Base-by-base conservation (phyloP, 2,113 vertebrate genomes). In the Nicator chloris region DNA sequence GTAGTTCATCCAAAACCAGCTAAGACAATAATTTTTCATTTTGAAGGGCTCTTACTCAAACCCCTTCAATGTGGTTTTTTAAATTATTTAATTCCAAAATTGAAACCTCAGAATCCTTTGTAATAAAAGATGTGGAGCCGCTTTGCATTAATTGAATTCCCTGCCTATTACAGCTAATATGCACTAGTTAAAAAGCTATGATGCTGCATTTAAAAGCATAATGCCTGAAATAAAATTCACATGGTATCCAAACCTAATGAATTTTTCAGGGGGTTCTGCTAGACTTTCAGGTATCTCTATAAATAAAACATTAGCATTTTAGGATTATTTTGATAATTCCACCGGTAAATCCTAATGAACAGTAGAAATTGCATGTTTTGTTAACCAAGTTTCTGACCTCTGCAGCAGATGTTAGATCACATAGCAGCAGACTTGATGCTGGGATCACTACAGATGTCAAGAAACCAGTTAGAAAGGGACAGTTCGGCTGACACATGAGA, bases 1-100 rank as follows among this genome's bases (percentile, higher is more conserved):
- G 84, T 65, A 94, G 39, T 86, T 97, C 78, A 87, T 95, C 93
- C 90, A 97, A 93, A 96, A 92, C 87, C 93, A 71, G 72, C 87
- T 96, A 97, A 87, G 80, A 97, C 95, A 97, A 91, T 60, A 30
- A 91, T 97, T 97, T 98, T 97, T 97, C 73, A 96, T 96, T 97
- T 96, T 97, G 92, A 96, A 96, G 85, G 47, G 51, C 54, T 89
- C 37, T 92, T 91, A 83, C 79, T 97, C 49, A 97, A 94, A 82
- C 53, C 22, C 57, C 92, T 96, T 94, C 70, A 93, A 90, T 83
- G 86, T 80, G 71, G 4, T 54, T 69, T 76, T 80, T 56, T 30
- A 97, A 96, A 93, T 96, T 95, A 90, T 94, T 96, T 98, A 95
- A 97, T 95, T 80, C 57, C 75, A 69, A 95, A 95, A 89, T 53